phyloP scores from a whole-genome alignment of 2,888 invertebrate genomes.

The Agriopis aurantiaria region DNA sequence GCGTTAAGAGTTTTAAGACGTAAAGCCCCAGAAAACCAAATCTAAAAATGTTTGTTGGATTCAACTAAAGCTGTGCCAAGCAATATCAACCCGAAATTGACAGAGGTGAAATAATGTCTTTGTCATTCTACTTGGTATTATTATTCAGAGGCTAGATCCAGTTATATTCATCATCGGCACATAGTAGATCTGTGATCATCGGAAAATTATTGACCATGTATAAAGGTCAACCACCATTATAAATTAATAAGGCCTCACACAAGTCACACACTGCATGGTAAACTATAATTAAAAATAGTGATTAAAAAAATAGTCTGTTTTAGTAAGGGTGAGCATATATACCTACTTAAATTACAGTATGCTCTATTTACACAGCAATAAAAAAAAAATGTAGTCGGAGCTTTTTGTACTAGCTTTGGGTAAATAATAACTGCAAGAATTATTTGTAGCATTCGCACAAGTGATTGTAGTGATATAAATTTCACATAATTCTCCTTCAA shows the following conservation, averaged over 20 bases:
- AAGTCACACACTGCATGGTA: background rate
- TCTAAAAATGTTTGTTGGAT: no score
- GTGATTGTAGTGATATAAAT: no score
- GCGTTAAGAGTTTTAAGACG: no score
- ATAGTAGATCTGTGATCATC: no score
- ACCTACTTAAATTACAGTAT: background rate
- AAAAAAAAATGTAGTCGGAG: background rate
- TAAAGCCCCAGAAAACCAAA: no score
- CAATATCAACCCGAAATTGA: no score
- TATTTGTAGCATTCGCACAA: background rate
- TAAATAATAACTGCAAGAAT: background rate
- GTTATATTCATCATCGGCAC: no score
- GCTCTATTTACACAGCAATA: conserved; percentile 1
- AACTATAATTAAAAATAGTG: background rate
- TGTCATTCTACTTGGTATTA: no score
- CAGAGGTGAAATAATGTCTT: no score
- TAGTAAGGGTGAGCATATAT: no score
- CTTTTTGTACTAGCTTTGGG: background rate
- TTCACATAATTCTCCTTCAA: background rate
- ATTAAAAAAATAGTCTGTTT: background rate
- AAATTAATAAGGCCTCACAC: background rate
- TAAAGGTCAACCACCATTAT: conserved; percentile 3
- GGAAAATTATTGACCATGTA: conserved; percentile 13
- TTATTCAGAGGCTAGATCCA: no score
- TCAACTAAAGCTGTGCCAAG: no score